Conservation (phyloP, 2,888 invertebrate species). For the Congeria kusceri region DNA sequence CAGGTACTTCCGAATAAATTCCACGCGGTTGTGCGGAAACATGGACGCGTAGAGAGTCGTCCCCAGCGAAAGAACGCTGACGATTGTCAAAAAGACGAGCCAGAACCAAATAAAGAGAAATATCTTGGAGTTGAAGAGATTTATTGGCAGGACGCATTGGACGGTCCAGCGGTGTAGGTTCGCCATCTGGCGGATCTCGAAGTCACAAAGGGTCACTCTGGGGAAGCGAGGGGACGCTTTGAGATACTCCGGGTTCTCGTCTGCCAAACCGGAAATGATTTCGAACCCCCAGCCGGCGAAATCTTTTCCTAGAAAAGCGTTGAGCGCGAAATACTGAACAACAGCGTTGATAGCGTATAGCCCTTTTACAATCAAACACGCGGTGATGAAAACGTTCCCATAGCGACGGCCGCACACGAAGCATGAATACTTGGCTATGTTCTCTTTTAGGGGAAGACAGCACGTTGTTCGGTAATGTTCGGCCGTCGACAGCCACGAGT, state of each 20-base stretch:
- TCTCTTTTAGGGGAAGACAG: slow-evolving; percentile 68
- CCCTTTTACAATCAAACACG: slow-evolving; percentile 78
- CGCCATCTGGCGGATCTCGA: slow-evolving; percentile 78
- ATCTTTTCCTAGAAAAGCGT: slow-evolving; percentile 78
- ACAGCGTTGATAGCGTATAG: slow-evolving; percentile 80
- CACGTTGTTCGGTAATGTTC: slow-evolving; percentile 73
- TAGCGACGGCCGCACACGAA: slow-evolving; percentile 77
- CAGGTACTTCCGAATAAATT: slow-evolving; percentile 79
- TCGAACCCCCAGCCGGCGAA: slow-evolving; percentile 80
- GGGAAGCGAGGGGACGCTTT: slow-evolving; percentile 78
- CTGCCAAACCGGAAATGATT: slow-evolving; percentile 67
- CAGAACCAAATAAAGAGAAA: slow-evolving; percentile 83
- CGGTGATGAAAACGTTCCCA: slow-evolving; percentile 80
- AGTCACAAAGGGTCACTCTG: slow-evolving; percentile 80
- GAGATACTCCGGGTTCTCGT: slow-evolving; percentile 67
- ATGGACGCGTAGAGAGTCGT: slow-evolving; percentile 75
- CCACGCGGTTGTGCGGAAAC: slow-evolving; percentile 73
- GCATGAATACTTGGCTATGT: slow-evolving; percentile 73
- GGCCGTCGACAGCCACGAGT: slow-evolving; percentile 73
- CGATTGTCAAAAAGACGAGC: slow-evolving; percentile 74
- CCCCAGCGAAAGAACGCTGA: slow-evolving; percentile 70
- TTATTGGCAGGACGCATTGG: slow-evolving; percentile 81
- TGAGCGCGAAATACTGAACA: slow-evolving; percentile 80
- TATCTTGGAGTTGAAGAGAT: slow-evolving; percentile 82
- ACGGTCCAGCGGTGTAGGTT: slow-evolving; percentile 81